Base-by-base conservation (phyloP, 2,797 vertebrate genomes). In the Threskiornis aethiopicus region DNA sequence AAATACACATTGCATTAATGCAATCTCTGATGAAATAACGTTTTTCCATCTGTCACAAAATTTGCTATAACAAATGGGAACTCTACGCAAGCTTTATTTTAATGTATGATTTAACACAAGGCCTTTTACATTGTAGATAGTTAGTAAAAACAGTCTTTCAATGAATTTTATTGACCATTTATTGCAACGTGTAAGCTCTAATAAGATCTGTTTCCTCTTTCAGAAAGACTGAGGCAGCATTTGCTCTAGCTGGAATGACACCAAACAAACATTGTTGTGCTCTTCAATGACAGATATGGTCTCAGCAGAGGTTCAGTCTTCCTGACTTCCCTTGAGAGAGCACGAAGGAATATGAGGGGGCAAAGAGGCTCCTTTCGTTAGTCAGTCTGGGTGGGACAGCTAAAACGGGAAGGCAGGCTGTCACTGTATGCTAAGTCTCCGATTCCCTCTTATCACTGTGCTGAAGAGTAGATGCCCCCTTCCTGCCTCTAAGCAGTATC, bases 41-140 rank as follows among this genome's bases (percentile, higher is more conserved):
- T 85, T 91, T 66, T 84, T 93, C 51, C 66, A 79, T 93, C 79
- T 96, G 78, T 89, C 90, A 93, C 55, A 81, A 84, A 93, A 95
- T 84, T 90, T 87, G 10, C 47, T n/a, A 55, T 70, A 87, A 89
- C 39, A 82, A 96, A 92, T 49, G 17, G 39, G 52, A 96, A 44
- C 14, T 64, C 49, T 33, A 9, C 10, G 9, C 9, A 91, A 83
- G 70, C 11, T 83, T 89, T 85, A 90, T 79, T 87, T 92, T 80
- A 92, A 84, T 49, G 22, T 89, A 67, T 90, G 89, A 67, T 90
- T 89, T 95, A 93, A 41, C n/a, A 39, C 17, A 28, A 89, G 42
- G 20, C 8, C 9, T 96, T 88, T 94, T 69, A 79, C 17, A 29
- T 42, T 20, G 2, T 33, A 89, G 52, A 46, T 49, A 77, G 57